Evolutionary conservation across 2,113 vertebrate species (phyloP), one percentile per base, ranked within the genome.

Genomic region (Syngnathus floridae): DNA sequence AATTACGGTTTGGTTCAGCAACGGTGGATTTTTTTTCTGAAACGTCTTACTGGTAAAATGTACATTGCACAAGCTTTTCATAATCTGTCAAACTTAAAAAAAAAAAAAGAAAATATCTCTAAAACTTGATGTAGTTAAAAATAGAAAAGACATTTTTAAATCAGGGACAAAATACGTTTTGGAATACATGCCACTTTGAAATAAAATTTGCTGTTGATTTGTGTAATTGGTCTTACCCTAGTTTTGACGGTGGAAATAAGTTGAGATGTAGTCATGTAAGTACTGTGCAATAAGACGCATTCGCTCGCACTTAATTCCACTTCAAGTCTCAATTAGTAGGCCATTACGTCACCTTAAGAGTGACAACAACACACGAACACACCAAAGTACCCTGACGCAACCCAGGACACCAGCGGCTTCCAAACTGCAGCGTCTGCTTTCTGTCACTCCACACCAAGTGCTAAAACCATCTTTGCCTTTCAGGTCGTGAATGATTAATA

Each of bases 401-500:
- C 71, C 70, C 79, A 77, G 73, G 38, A 74, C 75, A 73, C 58
- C 13, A 61, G 1, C 1, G 60, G 57, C 72, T 72, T 75, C 72
- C 74, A 62, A 63, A 64, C 38, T 19, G 14, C 11, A 41, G 46
- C 48, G 12, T 84, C 79, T 81, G 81, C 49, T 72, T 79, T 67
- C 60, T 71, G 72, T 79, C 61, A 14, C 60, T 66, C 6, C 17
- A 65, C 40, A 74, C 58, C 70, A 64, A 0, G 60, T 22, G 58
- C 62, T 65, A 56, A 67, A 73, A 66, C 49, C 55, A 67, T 48
- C 75, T 72, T 70, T 71, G 65, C 68, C 64, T 31, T 64, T 62
- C 61, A 72, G 58, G 66, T 67, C 65, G 9, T 45, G 62, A 46
- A 60, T 55, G 69, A 82, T 75, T 78, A 62, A 75, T 74, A 70